Evolutionary conservation across 1,140 invertebrate species (phyloP).

Genomic region (Tyrophagus putrescentiae): DNA sequence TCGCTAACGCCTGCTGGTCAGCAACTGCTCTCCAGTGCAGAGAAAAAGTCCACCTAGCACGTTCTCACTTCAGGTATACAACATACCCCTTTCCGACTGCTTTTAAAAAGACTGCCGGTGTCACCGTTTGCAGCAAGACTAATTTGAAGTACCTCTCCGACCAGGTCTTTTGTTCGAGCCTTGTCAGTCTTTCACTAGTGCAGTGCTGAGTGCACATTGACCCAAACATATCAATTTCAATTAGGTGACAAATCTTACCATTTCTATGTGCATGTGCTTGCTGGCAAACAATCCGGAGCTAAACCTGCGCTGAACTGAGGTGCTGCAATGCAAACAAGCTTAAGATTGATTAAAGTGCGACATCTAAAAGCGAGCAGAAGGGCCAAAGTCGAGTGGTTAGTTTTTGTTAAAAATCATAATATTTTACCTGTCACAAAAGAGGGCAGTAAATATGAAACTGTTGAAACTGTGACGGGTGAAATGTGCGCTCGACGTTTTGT

Average conservation of each 20-base stretch:
- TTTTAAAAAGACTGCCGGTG: no score
- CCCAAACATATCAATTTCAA: slow-evolving; percentile 14
- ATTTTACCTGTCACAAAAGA: slow-evolving; percentile 3
- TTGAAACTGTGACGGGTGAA: not conserved
- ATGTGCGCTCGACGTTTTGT: not conserved
- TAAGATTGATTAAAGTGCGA: slow-evolving; percentile 2
- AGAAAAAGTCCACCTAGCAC: not conserved
- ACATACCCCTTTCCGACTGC: no score
- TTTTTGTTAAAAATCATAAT: slow-evolving; percentile 6
- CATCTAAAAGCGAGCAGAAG: not conserved
- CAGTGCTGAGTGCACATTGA: not conserved
- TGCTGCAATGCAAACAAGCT: slow-evolving; percentile 1
- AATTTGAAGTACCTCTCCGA: not conserved
- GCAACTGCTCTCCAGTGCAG: not conserved
- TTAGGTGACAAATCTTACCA: slow-evolving; percentile 10
- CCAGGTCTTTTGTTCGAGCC: not conserved
- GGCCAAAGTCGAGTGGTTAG: not conserved
- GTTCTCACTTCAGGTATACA: not conserved
- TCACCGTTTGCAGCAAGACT: slow-evolving; percentile 7
- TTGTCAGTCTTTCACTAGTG: not conserved
- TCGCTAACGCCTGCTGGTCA: not conserved
- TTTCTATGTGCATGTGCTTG: no score
- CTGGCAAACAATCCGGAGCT: no score
- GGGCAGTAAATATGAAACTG: slow-evolving; percentile 10
- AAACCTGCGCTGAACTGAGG: not conserved